Base-by-base conservation (phyloP, 2,797 vertebrate species). In the Otolemur crassicaudatus region DNA sequence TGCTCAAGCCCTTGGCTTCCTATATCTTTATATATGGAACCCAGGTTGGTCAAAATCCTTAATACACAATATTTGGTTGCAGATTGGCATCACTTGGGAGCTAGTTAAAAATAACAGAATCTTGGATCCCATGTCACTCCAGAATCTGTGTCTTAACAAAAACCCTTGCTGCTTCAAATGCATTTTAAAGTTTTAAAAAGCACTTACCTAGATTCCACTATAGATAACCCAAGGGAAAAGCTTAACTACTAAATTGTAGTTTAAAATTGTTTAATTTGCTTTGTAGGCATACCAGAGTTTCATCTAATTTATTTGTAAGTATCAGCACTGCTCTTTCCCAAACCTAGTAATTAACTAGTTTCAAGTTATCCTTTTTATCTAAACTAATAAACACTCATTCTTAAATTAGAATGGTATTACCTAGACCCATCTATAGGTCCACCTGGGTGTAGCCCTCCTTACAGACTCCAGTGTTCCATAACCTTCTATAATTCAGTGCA, bases 301-400 rank as follows among this genome's bases (percentile, higher is more conserved):
- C 40, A 88, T 79, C 40, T 88, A 82, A 82, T 91, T 94, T 95
- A 70, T 79, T 77, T 94, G 43, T 67, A 83, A 88, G 94, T 88
- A 92, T 86, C 79, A 88, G 49, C 43, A 70, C 49, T 49, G 76
- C 22, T 92, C 34, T 80, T 77, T 95, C 61, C 65, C 65, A 85
- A 96, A 80, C 2, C 53, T 46, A 89, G 46, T 70, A 89, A 94
- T 94, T 91, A 96, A 89, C 29, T 91, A 58, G 23, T n/a, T 83
- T 85, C 76, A 70, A 56, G 53, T 91, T 65, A 75, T 20, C 70
- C 60, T 77, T 87, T 76, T 31, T 84, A 75, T 79, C 20, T 93
- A 23, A 46, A 92, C n/a, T 72, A 97, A 89, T 46, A 88, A 83
- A 65, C 16, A 84, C 43, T 89, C 53, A 40, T 37, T 58, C 69